These are phyloP conservation scores for Danio albolineatus DNA, from an alignment of 2,797 vertebrate genomes.

Conservation along the genomic window DNA sequence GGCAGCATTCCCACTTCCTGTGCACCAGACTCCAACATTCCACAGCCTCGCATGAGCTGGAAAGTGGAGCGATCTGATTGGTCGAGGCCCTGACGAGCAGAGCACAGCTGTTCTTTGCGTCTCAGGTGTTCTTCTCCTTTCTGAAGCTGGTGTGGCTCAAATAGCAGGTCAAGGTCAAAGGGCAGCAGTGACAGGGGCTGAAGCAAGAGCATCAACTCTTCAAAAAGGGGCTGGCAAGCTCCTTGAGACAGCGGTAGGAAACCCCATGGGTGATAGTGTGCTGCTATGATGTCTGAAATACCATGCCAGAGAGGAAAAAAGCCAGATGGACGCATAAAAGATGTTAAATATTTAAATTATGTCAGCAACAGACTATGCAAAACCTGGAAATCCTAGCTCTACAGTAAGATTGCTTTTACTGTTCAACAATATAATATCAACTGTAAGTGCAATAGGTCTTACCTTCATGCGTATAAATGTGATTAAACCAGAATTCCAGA, in stretches of 20 bases:
- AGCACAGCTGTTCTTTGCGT: slow-evolving; percentile 90
- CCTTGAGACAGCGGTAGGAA: slow-evolving; percentile 90
- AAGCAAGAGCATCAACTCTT: slow-evolving; percentile 93
- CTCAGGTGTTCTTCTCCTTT: slow-evolving; percentile 89
- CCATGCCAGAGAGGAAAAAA: slow-evolving; percentile 26
- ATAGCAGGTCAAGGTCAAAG: slow-evolving; percentile 94
- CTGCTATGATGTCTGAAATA: slow-evolving; percentile 84
- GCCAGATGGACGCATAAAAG: background rate
- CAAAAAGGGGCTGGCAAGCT: slow-evolving; percentile 86
- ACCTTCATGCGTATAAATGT: slow-evolving; percentile 96
- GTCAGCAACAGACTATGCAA: background rate
- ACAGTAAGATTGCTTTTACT: background rate
- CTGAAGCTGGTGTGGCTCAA: slow-evolving; percentile 90
- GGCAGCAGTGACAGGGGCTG: slow-evolving; percentile 95
- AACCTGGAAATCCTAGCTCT: background rate
- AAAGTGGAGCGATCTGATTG: slow-evolving; percentile 90
- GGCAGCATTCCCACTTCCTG: slow-evolving; percentile 50
- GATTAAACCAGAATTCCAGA: slow-evolving; percentile 97
- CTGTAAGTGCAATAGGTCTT: slow-evolving; percentile 34
- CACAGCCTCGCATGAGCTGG: slow-evolving; percentile 88
- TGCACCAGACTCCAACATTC: slow-evolving; percentile 59
- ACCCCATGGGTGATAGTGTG: slow-evolving; percentile 91
- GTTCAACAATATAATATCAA: slow-evolving; percentile 2
- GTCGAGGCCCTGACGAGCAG: slow-evolving; percentile 83
- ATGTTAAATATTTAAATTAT: background rate